Conservation (phyloP, 2,888 invertebrate species). For the Parasteatoda lunata region DNA sequence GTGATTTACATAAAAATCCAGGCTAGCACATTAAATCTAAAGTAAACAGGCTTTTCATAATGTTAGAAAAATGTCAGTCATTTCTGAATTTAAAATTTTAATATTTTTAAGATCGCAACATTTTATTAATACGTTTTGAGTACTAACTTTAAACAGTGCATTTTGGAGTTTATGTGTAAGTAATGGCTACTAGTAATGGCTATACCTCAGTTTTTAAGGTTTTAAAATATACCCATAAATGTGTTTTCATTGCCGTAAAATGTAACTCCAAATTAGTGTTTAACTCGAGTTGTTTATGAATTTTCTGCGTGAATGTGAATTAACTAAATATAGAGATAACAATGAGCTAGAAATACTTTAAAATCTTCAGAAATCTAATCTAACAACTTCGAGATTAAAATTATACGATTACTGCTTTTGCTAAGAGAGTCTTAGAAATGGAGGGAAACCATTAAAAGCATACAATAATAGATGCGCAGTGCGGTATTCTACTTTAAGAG, state of each 20-base stretch:
- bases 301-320: conserved; percentile 1
- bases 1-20: no score
- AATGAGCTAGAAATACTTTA: conserved; percentile 23
- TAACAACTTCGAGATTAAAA: conserved; percentile 61
- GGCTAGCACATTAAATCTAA: no score
- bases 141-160: no score
- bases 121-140: no score
- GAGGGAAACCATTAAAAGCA: conserved; percentile 39
- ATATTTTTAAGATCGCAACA: no score
- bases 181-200: no score
- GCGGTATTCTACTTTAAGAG: conserved; percentile 47
- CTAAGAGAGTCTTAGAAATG: conserved; percentile 35
- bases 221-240: no score
- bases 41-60: no score
- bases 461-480: conserved; percentile 53
- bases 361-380: conserved; percentile 57
- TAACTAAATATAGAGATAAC: conserved; percentile 40
- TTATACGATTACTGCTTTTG: conserved; percentile 34
- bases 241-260: not conserved
- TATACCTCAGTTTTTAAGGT: no score
- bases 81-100: no score
- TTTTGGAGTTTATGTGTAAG: no score
- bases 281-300: conserved; percentile 13
- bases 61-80: no score
- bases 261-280: conserved; percentile 1